These are phyloP conservation scores for Hyperoplus lanceolatus DNA, from an alignment of 2,797 vertebrate species.

Conservation along the genomic window DNA sequence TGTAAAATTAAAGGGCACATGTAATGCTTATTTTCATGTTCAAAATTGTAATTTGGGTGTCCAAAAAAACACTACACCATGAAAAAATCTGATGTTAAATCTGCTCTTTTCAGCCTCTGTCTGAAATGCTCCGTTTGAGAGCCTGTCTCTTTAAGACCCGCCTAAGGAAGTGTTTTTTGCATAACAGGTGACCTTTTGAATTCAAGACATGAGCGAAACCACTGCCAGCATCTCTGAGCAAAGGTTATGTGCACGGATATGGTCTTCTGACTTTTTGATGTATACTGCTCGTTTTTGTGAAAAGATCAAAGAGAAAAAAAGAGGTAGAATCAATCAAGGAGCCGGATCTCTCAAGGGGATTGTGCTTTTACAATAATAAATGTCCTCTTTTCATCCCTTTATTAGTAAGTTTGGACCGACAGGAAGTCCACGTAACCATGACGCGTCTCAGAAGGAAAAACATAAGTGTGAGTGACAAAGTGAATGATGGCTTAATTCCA, in stretches of 20 bases:
- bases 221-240: background rate
- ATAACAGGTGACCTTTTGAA: background rate
- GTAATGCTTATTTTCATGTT: too few species aligned
- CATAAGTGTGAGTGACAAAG: background rate
- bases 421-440: background rate
- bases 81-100: too few species aligned
- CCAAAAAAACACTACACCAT: too few species aligned
- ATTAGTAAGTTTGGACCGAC: background rate
- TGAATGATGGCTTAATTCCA: background rate
- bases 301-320: background rate
- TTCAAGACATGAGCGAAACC: constrained; percentile 2
- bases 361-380: background rate
- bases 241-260: background rate
- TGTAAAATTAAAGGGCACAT: background rate
- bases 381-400: background rate
- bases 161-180: too few species aligned
- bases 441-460: too few species aligned
- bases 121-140: too few species aligned
- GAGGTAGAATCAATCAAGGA: background rate
- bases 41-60: too few species aligned
- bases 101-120: too few species aligned
- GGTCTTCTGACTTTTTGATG: background rate
- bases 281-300: background rate
- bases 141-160: too few species aligned
- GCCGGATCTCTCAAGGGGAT: background rate